These are phyloP conservation scores for Dysmachus trigonus DNA, from an alignment of 2,888 invertebrate species.

Conservation along the genomic window DNA sequence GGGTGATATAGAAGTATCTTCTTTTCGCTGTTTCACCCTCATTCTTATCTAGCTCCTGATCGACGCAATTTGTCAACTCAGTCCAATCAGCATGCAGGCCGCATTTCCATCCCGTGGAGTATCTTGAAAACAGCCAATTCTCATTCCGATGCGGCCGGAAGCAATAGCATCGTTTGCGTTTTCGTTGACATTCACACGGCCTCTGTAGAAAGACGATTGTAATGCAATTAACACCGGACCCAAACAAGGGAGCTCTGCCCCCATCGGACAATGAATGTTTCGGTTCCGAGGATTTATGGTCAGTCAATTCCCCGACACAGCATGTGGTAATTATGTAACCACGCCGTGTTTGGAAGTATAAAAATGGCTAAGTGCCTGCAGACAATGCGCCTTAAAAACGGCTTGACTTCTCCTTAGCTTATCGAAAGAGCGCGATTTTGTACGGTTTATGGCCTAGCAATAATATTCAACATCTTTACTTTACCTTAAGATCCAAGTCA, in stretches of 20 bases:
- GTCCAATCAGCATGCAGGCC: conserved; percentile 99
- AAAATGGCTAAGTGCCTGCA: not conserved
- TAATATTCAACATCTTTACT: not conserved
- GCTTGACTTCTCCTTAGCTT: not conserved
- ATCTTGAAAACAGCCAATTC: conserved; percentile 97
- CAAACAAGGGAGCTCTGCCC: conserved; percentile 9
- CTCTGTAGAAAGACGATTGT: conserved; percentile 70
- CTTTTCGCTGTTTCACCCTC: conserved; percentile 84
- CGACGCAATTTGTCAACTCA: conserved; percentile 91
- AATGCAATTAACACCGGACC: conserved; percentile 30
- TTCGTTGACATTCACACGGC: conserved; percentile 92
- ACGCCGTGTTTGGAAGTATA: conserved; percentile 23
- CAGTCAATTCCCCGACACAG: not conserved
- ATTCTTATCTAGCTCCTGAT: conserved; percentile 88
- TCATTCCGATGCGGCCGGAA: conserved; percentile 91
- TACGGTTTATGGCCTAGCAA: not conserved
- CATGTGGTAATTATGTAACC: conserved; percentile 39
- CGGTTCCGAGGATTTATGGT: conserved; percentile 4
- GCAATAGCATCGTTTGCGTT: conserved; percentile 89
- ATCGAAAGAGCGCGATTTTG: not conserved
- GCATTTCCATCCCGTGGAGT: conserved; percentile 98
- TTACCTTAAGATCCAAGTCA: conserved; percentile 83
- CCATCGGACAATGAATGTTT: conserved; percentile 5
- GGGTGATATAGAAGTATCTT: conserved; percentile 95
- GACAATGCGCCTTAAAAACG: conserved; percentile 13